Conservation (phyloP, 2,888 invertebrate genomes). For the Eretmocerus hayati region DNA sequence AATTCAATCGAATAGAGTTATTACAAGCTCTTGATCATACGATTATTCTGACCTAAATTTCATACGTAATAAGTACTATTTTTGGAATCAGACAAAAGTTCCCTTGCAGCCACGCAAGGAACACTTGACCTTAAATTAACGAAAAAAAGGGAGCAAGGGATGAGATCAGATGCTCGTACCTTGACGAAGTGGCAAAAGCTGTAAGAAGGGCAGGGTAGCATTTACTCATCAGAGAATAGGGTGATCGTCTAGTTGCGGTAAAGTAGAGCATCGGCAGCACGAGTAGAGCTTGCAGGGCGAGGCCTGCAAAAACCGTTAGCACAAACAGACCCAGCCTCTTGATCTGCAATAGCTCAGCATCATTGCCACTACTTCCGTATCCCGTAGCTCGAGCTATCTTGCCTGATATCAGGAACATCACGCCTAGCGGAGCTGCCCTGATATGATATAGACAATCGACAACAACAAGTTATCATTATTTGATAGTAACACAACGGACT, state of each 20-base stretch:
- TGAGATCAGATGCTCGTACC: no score
- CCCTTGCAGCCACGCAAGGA: no score
- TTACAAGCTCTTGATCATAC: no score
- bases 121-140: no score
- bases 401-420: constrained; percentile 79
- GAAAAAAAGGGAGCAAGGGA: no score
- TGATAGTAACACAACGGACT: no score
- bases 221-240: constrained; percentile 70
- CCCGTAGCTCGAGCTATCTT: constrained; percentile 87
- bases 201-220: constrained; percentile 90
- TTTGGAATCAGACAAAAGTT: no score
- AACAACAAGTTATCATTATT: background rate
- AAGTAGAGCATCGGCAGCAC: constrained; percentile 83
- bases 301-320: constrained; percentile 79
- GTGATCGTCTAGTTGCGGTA: constrained; percentile 70
- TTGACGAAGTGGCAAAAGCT: constrained; percentile 90
- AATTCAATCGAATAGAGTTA: no score
- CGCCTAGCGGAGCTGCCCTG: constrained; percentile 83
- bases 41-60: no score
- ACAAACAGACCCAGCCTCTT: constrained; percentile 89
- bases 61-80: no score
- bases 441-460: background rate
- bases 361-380: constrained; percentile 60
- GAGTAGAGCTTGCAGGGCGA: constrained; percentile 85
- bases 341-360: no score